Evolutionary conservation across 1,140 invertebrate species (phyloP).

Genomic region (Latrodectus geometricus): DNA sequence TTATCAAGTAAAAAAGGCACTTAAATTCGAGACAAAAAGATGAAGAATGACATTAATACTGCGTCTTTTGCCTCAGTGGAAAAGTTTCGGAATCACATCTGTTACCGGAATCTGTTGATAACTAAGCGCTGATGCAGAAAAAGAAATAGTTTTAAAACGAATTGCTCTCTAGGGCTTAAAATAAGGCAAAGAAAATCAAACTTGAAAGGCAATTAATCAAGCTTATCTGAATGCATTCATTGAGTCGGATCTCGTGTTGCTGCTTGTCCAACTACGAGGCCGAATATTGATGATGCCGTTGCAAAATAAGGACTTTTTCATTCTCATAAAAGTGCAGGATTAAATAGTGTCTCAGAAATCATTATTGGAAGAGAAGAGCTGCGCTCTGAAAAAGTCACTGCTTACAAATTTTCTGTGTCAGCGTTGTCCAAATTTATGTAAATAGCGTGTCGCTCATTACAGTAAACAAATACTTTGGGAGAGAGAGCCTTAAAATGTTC

Average conservation of each 20-base stretch:
- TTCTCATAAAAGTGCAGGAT: conserved; percentile 34
- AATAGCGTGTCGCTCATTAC: conserved; percentile 7
- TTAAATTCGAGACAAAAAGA: too few species aligned
- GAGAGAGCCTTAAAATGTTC: background rate
- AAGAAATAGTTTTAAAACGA: conserved; percentile 29
- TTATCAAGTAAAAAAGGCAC: too few species aligned
- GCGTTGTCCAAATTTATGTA: conserved; percentile 2
- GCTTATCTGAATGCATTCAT: conserved; percentile 25
- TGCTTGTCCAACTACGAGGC: conserved; percentile 30
- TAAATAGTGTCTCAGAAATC: conserved; percentile 31
- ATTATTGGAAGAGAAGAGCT: background rate
- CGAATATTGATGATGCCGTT: conserved; percentile 51
- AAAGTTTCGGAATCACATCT: conserved; percentile 3
- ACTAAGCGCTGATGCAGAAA: background rate
- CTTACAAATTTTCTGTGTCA: conserved; percentile 1
- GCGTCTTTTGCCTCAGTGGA: background rate
- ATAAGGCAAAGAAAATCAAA: conserved; percentile 37
- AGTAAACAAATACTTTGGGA: too few species aligned
- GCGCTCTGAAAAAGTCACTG: background rate
- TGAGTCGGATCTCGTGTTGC: background rate
- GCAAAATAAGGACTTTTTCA: conserved; percentile 21
- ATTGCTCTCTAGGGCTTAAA: conserved; percentile 36
- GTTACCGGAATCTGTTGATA: conserved; percentile 17
- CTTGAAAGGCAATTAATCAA: conserved; percentile 45
- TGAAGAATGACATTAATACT: too few species aligned